Evolutionary conservation across 2,797 vertebrate genomes (phyloP), one percentile per base, ranked within the genome.

Genomic region (Fringilla coelebs): DNA sequence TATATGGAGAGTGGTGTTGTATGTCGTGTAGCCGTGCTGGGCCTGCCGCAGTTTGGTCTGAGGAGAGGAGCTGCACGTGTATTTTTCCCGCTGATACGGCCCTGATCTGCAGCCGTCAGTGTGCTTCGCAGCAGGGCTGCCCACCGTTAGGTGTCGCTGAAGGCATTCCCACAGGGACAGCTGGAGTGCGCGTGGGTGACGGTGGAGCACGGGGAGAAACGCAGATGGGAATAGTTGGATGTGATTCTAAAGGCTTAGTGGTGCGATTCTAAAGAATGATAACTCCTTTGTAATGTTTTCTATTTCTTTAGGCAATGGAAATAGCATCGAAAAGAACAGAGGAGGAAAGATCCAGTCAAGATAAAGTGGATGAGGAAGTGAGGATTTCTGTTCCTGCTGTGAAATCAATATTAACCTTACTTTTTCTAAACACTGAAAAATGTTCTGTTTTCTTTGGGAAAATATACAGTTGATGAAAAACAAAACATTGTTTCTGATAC

Each of bases 361-460:
- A 99, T 94, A 97, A 98, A 67, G 99, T 99, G 71, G 98, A 99
- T 65, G 99, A 99, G 74, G 99, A 99, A 97, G 96, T 68, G 26
- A 68, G 80, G 45, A 87, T 83, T 72, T 91, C 41, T 63, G 17
- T 32, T 82, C 3, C 67, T 89, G 22, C 38, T 61, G 0, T 22
- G 41, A 90, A 81, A 81, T 78, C 15, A 70, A 46, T 85, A 14
- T 66, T 49, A 76, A 38, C 40, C 32, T 72, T 80, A 20, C 14
- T 10, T 85, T 25, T 83, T 85, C 31, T 85, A 54, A 93, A 68
- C 19, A 28, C 17, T 71, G 55, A 46, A 66, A 85, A 58, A 16
- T 5, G 2, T 89, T 85, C 24, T 25, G 4, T 11, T 88, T 87
- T 51, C 25, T 77, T 76, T 89, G 58, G 14, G 21, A 79, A 52